These are phyloP conservation scores for Octodonta nipae DNA, from an alignment of 2,888 invertebrate species.

Conservation along the genomic window DNA sequence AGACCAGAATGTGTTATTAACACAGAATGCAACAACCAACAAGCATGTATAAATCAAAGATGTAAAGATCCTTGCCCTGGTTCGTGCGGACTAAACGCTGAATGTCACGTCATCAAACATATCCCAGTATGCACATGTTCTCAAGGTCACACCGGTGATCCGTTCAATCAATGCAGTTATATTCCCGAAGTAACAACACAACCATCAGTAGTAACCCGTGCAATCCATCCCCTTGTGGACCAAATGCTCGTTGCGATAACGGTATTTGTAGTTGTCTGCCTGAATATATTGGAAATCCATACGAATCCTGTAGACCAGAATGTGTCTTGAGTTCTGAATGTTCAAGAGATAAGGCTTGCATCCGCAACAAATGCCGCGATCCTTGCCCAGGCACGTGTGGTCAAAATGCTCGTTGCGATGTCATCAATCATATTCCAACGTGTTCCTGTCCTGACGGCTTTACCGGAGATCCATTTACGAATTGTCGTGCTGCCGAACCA, in stretches of 20 bases:
- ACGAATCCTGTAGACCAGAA: conserved; percentile 54
- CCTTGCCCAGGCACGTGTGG: conserved; percentile 63
- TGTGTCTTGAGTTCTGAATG: conserved; percentile 58
- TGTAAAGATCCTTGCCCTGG: conserved; percentile 74
- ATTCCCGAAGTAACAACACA: conserved; percentile 36
- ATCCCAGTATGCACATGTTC: conserved; percentile 69
- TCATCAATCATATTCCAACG: conserved; percentile 57
- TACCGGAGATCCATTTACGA: conserved; percentile 44
- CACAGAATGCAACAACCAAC: conserved; percentile 63
- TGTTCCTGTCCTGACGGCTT: conserved; percentile 56
- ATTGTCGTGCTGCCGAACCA: conserved; percentile 23
- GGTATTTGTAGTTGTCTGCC: conserved; percentile 49
- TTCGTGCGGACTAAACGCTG: conserved; percentile 67
- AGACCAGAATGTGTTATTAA: conserved; percentile 68
- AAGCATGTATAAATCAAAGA: conserved; percentile 64
- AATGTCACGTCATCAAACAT: conserved; percentile 66
- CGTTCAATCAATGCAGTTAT: conserved; percentile 56
- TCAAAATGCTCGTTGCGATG: conserved; percentile 53
- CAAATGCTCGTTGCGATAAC: conserved; percentile 53
- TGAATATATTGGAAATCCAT: conserved; percentile 55
- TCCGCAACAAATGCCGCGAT: conserved; percentile 53
- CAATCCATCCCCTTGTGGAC: conserved; percentile 63
- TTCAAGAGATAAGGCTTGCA: conserved; percentile 48
- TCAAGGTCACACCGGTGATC: conserved; percentile 66
- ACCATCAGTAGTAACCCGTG: conserved; percentile 43